Conservation (phyloP, 2,888 invertebrate genomes). For the Dryomyza anilis region DNA sequence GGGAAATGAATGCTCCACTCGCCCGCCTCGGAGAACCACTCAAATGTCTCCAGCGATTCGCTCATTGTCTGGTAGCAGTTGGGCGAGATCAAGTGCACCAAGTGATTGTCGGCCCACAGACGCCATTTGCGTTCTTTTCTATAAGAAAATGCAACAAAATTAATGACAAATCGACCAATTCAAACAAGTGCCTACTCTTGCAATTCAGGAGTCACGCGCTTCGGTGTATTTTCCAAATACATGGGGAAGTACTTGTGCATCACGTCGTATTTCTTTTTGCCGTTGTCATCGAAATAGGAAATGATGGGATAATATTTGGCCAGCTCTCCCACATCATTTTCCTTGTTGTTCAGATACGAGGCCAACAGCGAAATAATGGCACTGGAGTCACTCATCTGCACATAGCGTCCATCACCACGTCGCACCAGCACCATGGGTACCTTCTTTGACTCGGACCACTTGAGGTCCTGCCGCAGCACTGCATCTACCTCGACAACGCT, state of each 20-base stretch:
- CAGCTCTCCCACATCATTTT: constrained; percentile 70
- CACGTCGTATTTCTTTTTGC: constrained; percentile 74
- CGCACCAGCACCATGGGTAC: constrained; percentile 88
- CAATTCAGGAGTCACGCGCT: constrained; percentile 63
- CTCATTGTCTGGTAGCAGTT: constrained; percentile 89
- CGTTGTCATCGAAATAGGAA: constrained; percentile 70
- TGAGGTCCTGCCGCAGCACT: constrained; percentile 85
- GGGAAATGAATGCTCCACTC: constrained; percentile 92
- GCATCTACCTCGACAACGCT: constrained; percentile 98
- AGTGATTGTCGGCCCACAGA: constrained; percentile 88
- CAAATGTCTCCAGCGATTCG: constrained; percentile 90
- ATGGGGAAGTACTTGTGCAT: constrained; percentile 89
- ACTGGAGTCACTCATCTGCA: constrained; percentile 91
- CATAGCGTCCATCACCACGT: constrained; percentile 71
- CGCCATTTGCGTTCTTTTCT: constrained; percentile 96
- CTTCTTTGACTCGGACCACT: constrained; percentile 93
- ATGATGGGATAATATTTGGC: constrained; percentile 78
- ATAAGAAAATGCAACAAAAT: no score
- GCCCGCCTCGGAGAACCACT: constrained; percentile 91
- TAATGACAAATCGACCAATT: no score
- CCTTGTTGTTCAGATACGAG: constrained; percentile 72
- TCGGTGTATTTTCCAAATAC: constrained; percentile 69
- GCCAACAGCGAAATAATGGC: constrained; percentile 89
- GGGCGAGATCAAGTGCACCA: constrained; percentile 93
- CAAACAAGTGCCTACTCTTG: constrained; percentile 63